Base-by-base conservation (phyloP, 2,888 invertebrate species). In the Anthoptus insignis region DNA sequence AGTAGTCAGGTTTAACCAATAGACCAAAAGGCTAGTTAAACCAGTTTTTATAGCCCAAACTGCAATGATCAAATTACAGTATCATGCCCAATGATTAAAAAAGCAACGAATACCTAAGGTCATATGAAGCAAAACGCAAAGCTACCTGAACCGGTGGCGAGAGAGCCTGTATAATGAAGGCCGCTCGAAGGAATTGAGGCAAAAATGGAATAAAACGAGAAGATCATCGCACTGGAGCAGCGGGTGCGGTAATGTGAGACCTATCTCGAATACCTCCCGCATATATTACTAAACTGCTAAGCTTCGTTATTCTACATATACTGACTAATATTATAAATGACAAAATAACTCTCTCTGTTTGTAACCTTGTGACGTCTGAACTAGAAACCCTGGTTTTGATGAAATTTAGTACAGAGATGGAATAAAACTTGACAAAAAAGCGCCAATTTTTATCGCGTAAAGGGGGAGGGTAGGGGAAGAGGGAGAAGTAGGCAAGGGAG, bases 81-180 rank as follows among this genome's bases (percentile, higher is more conserved):
- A 85, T 88, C 86, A 85, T 87, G 84, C 84, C 81, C 81, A 81
- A 81, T 81, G 80, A 81, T 84, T 83, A 83, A 86, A 87, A 87
- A 42, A 76, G 83, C 87, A 87, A 88, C 88, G 83, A 85, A 91
- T 90, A 88, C 89, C 89, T 91, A 91, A 90, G 90, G 89, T 91
- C 88, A 89, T 87, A 83, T 84, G 82, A 81, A 86, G 84, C 82
- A 81, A 87, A 83, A 82, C 82, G 80, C 78, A 80, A 81, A 83
- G 87, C 91, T 92, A 91, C 91, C 92, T 91, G 91, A 84, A 87
- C 83, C 87, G 86, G 84, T 85, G 87, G 80, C 83, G 83, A 81
- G 74, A 81, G 81, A 78, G 82, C 83, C 87, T 86, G 87, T 88
- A 88, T 90, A 88, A 90, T 91, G 88, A 91, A 91, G 90, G 89